Evolutionary conservation across 2,113 vertebrate species (phyloP), one percentile per base, ranked within the genome.

Genomic region (Chaenocephalus aceratus): DNA sequence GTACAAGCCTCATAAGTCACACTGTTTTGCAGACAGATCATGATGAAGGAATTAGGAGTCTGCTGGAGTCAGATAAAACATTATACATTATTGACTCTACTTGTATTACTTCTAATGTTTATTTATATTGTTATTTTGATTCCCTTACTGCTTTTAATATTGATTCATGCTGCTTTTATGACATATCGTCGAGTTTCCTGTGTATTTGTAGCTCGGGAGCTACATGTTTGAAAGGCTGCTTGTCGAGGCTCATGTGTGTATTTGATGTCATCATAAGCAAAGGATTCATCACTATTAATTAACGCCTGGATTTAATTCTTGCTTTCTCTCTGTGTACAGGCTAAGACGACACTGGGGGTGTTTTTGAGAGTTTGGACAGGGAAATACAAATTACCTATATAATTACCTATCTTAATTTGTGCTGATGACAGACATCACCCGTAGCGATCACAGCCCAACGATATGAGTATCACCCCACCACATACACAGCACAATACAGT

Each of bases 391-490:
- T 30, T 56, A 34, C 12, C 12, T 26, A 34, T 23, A 77, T 79
- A 87, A 82, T 68, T 70, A 65, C 48, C 30, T 13, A 14, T 77
- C 21, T 51, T 61, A 60, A 63, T 57, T 54, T 68, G 65, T 64
- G 60, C 46, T 26, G 73, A 69, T 72, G 80, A 76, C 54, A 84
- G 53, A 62, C 66, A 63, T 63, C 53, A 44, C 45, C 67, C 36
- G 21, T 23, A 67, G 54, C 80, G 72, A 36, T 30, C 49, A 44
- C 44, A 59, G 15, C 12, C 45, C 49, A 79, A 72, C 18, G 41
- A 66, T 79, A 70, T 82, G 74, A 85, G 88, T 67, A 66, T 80
- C 59, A 54, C 75, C 66, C 10, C 16, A 23, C 48, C 54, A 52
- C 45, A 52, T 16, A 63, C 41, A 74, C 48, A 57, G 16, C 60